phyloP scores from a whole-genome alignment of 2,113 vertebrate genomes.

The Noturus placidus region DNA sequence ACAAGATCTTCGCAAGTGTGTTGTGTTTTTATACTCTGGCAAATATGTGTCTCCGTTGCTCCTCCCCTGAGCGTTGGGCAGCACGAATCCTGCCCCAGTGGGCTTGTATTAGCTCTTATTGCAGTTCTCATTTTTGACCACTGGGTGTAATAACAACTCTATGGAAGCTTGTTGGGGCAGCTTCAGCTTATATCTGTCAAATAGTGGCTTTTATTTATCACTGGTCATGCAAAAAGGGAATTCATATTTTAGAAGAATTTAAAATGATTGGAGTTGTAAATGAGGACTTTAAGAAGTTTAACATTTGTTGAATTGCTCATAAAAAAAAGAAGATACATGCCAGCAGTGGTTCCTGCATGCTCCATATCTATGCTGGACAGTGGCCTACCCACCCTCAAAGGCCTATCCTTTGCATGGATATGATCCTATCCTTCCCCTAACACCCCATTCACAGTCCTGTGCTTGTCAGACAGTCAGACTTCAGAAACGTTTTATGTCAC shows the following conservation, averaged over 20 bases:
- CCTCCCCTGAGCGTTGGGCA: background rate
- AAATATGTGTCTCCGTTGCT: background rate
- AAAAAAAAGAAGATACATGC: background rate
- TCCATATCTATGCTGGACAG: background rate
- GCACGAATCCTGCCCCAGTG: background rate
- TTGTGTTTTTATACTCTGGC: background rate
- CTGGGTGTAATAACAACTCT: background rate
- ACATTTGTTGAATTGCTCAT: background rate
- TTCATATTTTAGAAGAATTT: background rate
- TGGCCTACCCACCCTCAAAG: background rate
- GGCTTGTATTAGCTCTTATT: background rate
- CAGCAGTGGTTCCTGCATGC: background rate
- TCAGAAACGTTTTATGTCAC: background rate
- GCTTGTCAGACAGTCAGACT: constrained; percentile 15
- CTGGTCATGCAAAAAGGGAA: background rate
- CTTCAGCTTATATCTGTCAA: background rate
- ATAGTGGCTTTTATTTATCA: background rate
- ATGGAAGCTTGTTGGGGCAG: background rate
- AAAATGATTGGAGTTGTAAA: background rate
- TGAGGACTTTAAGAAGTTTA: background rate
- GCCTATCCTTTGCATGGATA: background rate
- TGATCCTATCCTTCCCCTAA: constrained; percentile 2
- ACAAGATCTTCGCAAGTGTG: background rate
- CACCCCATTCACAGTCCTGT: background rate
- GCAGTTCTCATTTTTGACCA: background rate